Evolutionary conservation across 30 jellyfish, hydroid and myxozoan genomes (phyloP).

Genomic region (Morbakka virulenta): DNA sequence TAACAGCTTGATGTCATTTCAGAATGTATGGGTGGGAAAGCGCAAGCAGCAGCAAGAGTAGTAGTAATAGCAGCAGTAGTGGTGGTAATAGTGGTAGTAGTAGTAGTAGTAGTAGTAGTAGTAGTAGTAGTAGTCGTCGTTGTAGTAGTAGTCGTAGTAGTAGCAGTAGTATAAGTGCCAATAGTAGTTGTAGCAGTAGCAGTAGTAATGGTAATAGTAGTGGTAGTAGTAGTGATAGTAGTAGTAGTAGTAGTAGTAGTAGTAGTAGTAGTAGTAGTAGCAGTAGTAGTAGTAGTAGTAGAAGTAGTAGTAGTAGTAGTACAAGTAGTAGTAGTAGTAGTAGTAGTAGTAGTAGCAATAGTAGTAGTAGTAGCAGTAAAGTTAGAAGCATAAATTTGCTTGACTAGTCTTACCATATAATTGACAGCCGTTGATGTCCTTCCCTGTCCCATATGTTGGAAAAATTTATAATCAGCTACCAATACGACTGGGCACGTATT

Average conservation of each 20-base stretch:
- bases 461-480: conserved; percentile 81
- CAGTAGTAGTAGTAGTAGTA: not conserved
- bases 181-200: no score
- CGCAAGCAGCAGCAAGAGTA: no score
- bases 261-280: not conserved
- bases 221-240: no score
- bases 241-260: not conserved
- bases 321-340: not conserved
- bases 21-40: no score
- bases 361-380: not conserved
- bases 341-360: not conserved
- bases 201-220: no score
- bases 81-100: no score
- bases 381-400: not conserved
- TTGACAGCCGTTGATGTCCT: conserved; percentile 58
- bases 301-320: not conserved
- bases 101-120: no score
- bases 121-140: no score
- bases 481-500: conserved; percentile 77
- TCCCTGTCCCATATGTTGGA: conserved; percentile 74
- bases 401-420: conserved; percentile 74
- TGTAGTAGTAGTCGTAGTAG: no score
- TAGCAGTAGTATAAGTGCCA: no score
- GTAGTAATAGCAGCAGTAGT: no score
- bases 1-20: no score